Percentiles rank a stretch among this genome's conserved stretches.
Conservation (phyloP, 2,113 vertebrate genomes). For the Dromiciops gliroides region DNA sequence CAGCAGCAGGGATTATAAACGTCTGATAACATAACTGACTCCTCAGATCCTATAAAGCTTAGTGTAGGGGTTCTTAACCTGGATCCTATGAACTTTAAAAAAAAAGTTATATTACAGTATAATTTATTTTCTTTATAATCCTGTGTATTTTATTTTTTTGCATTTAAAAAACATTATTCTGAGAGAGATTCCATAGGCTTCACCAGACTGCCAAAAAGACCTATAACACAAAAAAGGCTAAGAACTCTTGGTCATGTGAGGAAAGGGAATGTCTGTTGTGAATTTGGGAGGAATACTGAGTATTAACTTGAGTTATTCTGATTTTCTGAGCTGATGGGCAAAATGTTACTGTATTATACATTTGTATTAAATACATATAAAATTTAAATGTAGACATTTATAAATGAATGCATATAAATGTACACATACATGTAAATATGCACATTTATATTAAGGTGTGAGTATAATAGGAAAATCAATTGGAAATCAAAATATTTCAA, state of each 20-base stretch:
- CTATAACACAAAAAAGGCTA: not conserved
- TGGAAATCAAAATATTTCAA: not conserved
- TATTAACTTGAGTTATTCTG: not conserved
- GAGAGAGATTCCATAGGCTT: not conserved
- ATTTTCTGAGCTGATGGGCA: not conserved
- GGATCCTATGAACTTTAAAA: not conserved
- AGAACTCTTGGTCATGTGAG: not conserved
- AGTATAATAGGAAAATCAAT: not conserved
- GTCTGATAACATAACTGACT: not conserved
- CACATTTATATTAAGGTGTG: not conserved
- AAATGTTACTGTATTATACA: not conserved
- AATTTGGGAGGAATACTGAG: not conserved
- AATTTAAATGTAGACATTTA: not conserved
- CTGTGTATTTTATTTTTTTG: not conserved
- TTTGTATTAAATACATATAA: not conserved
- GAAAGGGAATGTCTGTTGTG: not conserved
- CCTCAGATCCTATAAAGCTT: not conserved
- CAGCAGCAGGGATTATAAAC: not conserved
- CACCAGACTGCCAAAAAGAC: not conserved
- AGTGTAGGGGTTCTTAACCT: not conserved
- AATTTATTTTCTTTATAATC: not conserved
- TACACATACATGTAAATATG: not conserved
- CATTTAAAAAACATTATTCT: not conserved
- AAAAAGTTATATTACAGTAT: not conserved
- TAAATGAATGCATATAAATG: not conserved